These are phyloP conservation scores for Pristionchus arcanus DNA, from an alignment of 2,888 invertebrate species.

Conservation along the genomic window DNA sequence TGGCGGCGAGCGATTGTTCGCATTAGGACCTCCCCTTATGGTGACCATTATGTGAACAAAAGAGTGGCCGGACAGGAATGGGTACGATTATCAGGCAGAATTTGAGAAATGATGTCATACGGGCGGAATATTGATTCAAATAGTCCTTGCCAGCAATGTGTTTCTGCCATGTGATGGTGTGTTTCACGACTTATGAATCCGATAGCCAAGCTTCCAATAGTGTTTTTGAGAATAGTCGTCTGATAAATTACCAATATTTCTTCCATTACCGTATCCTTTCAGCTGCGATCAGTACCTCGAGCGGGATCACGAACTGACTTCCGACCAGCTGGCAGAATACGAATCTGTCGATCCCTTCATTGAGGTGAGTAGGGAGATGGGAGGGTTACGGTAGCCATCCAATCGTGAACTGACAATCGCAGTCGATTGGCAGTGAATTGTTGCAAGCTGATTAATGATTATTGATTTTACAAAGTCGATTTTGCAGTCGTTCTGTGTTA, in stretches of 20 bases:
- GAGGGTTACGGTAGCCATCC: background rate
- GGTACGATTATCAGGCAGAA: no score
- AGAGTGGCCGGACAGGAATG: no score
- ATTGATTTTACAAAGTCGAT: background rate
- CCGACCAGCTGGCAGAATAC: slow-evolving; percentile 87
- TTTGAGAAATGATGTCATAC: no score
- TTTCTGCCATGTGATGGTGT: background rate
- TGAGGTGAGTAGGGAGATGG: slow-evolving; percentile 78
- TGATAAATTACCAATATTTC: background rate
- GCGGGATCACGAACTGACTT: slow-evolving; percentile 88
- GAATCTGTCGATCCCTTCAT: slow-evolving; percentile 92
- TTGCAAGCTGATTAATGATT: background rate
- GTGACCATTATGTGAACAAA: no score
- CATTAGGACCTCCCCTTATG: no score
- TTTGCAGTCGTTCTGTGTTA: slow-evolving; percentile 44
- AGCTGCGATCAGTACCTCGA: slow-evolving; percentile 90
- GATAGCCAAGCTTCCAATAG: slow-evolving; percentile 82
- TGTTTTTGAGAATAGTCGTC: no score
- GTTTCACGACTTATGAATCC: background rate
- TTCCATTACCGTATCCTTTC: slow-evolving; percentile 80
- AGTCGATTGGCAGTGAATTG: background rate
- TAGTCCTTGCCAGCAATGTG: background rate
- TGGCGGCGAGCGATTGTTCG: no score
- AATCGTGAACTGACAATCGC: background rate
- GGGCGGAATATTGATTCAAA: no score